phyloP scores from a whole-genome alignment of 2,888 invertebrate species.

The Hydrotaea diabolus region DNA sequence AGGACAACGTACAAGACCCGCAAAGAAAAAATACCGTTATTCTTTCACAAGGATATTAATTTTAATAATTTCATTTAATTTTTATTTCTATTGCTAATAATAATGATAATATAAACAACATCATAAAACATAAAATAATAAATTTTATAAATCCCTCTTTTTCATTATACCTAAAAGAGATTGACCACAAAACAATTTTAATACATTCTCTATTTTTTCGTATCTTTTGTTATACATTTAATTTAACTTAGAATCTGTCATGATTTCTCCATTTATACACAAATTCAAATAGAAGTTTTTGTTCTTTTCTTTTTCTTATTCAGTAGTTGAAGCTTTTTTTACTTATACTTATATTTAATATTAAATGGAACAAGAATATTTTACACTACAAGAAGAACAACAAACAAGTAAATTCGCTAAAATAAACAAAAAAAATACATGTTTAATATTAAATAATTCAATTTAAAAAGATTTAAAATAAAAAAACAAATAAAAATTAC shows the following conservation, averaged over 20 bases:
- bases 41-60: constrained; percentile 79
- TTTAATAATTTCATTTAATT: constrained; percentile 68
- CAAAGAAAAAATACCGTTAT: constrained; percentile 80
- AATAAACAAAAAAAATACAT: constrained; percentile 50
- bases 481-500: constrained; percentile 50
- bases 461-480: constrained; percentile 50
- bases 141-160: constrained; percentile 69
- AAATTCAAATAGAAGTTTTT: constrained; percentile 26
- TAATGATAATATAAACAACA: constrained; percentile 69
- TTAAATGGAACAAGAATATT: constrained; percentile 54
- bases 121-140: constrained; percentile 63
- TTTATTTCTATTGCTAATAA: constrained; percentile 56
- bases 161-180: constrained; percentile 65
- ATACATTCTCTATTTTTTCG: constrained; percentile 66
- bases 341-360: constrained; percentile 47
- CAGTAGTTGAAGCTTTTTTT: constrained; percentile 34
- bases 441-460: constrained; percentile 58
- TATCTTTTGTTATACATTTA: constrained; percentile 46
- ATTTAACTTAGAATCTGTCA: constrained; percentile 38
- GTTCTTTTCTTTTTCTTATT: constrained; percentile 11
- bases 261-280: constrained; percentile 46
- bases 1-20: constrained; percentile 80
- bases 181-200: constrained; percentile 73
- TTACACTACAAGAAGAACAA: constrained; percentile 38
- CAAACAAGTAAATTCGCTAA: constrained; percentile 31